Conservation (phyloP, 2,797 vertebrate species). For the Coccyzus lansbergi region DNA sequence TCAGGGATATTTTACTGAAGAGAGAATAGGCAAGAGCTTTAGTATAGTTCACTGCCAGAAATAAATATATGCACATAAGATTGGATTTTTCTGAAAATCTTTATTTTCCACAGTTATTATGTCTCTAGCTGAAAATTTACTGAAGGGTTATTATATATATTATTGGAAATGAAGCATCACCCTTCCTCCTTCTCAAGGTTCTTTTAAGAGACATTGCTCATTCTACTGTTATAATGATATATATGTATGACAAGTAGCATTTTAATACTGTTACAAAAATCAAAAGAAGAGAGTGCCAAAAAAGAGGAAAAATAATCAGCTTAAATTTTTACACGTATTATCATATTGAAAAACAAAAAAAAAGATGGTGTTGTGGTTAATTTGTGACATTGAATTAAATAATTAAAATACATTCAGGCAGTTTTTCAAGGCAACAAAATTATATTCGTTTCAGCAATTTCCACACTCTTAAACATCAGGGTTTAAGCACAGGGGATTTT, state of each 20-base stretch:
- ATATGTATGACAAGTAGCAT: neutral
- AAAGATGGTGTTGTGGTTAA: neutral
- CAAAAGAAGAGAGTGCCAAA: neutral
- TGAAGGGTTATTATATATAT: neutral
- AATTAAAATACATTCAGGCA: neutral
- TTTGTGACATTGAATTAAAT: neutral
- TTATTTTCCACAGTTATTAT: neutral
- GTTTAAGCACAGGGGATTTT: accelerated
- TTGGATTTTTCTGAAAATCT: neutral
- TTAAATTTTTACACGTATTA: neutral
- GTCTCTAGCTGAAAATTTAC: neutral
- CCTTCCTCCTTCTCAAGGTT: neutral
- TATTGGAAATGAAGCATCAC: neutral
- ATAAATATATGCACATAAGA: neutral
- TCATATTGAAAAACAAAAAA: neutral
- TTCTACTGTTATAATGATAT: neutral
- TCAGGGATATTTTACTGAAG: neutral
- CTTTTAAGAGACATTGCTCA: neutral
- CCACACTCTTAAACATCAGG: neutral
- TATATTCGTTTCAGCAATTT: neutral
- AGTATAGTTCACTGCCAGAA: accelerated
- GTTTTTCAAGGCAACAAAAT: neutral
- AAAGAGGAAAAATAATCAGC: neutral
- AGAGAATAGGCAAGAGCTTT: neutral
- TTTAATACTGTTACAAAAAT: neutral